Evolutionary conservation across 35 echinoderm and acorn worm genomes (phyloP).

Genomic region (Acanthaster planci): DNA sequence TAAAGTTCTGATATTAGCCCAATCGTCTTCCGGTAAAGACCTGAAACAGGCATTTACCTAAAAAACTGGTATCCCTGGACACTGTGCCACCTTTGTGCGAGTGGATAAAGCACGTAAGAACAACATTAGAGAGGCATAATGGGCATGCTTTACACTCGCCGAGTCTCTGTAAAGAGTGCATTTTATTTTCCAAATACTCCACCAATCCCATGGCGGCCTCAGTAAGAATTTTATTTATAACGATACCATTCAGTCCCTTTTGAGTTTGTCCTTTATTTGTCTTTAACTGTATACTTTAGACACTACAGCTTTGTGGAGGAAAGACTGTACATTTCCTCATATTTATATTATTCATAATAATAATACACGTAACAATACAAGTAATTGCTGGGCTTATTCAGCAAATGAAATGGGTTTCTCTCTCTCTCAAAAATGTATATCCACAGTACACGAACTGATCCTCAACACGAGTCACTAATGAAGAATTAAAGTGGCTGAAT

Average conservation of each 20-base stretch:
- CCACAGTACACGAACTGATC: neutral
- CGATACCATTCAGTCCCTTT: neutral
- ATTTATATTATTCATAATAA: slow-evolving; percentile 19
- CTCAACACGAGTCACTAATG: too few relatives aligned
- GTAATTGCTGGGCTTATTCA: neutral
- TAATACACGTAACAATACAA: slow-evolving; percentile 26
- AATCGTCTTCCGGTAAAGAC: too few relatives aligned
- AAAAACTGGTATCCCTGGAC: too few relatives aligned
- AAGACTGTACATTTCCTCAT: slow-evolving; percentile 20
- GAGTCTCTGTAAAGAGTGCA: slow-evolving; percentile 16
- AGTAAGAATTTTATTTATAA: slow-evolving; percentile 21
- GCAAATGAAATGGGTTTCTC: slow-evolving; percentile 3
- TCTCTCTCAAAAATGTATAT: neutral
- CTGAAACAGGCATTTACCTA: too few relatives aligned
- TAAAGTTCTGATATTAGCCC: too few relatives aligned
- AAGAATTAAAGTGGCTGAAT: too few relatives aligned
- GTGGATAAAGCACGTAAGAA: too few relatives aligned
- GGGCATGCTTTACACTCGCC: too few relatives aligned
- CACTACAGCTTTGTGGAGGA: slow-evolving; percentile 9
- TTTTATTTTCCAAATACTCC: slow-evolving; percentile 19
- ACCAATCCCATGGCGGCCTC: neutral
- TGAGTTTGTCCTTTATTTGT: neutral
- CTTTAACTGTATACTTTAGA: slow-evolving; percentile 20
- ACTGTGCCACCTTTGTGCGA: too few relatives aligned
- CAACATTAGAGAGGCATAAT: too few relatives aligned